A percentile compares a stretch with the other conserved stretches of the same genome.
These are phyloP conservation scores for Drosophila monieri DNA, from an alignment of 2,888 invertebrate species.

Conservation along the genomic window DNA sequence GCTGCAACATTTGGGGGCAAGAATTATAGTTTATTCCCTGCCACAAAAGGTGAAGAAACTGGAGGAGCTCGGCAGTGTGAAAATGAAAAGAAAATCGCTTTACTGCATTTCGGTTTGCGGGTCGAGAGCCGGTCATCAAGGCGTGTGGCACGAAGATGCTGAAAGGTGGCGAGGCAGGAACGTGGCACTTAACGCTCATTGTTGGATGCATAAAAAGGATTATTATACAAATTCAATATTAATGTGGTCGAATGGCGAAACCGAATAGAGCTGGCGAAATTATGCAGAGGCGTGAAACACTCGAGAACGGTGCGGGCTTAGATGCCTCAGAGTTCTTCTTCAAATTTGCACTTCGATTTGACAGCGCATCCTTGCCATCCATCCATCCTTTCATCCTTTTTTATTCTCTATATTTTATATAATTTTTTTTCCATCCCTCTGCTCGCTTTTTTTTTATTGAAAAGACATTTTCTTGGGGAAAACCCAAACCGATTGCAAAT, in stretches of 20 bases:
- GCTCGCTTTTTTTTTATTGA: conserved; percentile 50
- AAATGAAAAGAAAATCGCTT: conserved; percentile 23
- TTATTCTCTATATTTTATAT: conserved; percentile 13
- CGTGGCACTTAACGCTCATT: conserved; percentile 69
- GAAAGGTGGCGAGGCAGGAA: not conserved
- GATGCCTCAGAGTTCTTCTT: conserved; percentile 52
- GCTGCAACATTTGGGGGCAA: conserved; percentile 72
- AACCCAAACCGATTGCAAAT: conserved; percentile 56
- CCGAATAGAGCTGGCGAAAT: conserved; percentile 67
- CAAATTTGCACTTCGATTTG: conserved; percentile 65
- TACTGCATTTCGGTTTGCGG: conserved; percentile 52
- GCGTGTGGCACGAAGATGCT: conserved; percentile 47
- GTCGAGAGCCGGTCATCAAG: conserved; percentile 59
- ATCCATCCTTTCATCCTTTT: not conserved
- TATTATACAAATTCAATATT: conserved; percentile 79
- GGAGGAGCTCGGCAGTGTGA: not conserved
- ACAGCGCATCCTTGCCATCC: conserved; percentile 32
- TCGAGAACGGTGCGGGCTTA: conserved; percentile 65
- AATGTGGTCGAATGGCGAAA: conserved; percentile 54
- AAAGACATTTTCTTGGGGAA: conserved; percentile 61
- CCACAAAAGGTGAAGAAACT: no score
- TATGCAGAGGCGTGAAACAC: conserved; percentile 71
- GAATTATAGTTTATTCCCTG: not conserved
- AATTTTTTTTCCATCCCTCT: conserved; percentile 1
- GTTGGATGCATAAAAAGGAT: conserved; percentile 74